Evolutionary conservation across 2,888 invertebrate genomes (phyloP), one percentile per base, ranked within the genome.

Genomic region (Leucophenga maculata): DNA sequence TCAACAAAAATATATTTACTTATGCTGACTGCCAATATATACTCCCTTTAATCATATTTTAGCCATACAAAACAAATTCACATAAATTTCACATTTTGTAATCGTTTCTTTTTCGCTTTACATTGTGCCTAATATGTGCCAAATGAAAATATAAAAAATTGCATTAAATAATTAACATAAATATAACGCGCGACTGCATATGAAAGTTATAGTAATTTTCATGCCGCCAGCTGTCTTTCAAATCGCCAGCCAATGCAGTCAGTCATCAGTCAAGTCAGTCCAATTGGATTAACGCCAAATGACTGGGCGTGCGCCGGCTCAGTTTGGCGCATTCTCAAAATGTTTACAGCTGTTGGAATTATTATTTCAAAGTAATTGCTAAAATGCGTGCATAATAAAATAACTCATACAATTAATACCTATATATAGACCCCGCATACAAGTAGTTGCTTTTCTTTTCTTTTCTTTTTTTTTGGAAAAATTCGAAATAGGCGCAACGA

Each of bases 121-220:
- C 26, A 26, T 55, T 55, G 31, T 22, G 26, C 26, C 22, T 26
- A 48, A 64, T 64, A 64, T 64, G 48, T 64, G 62, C 62, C 62
- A 64, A 64, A 48, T 46, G 8, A 39, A 39, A 39, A 6, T 11
- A 39, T 39, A 39, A 60, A 60, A 32, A 60, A 60, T 39, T 64
- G 9, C 62, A 64, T 64, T 64, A 64, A 64, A 64, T 75, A 77
- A 82, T 83, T 80, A 80, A 78, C 82, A 83, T 78, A 80, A 80
- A 82, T 82, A 83, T 78, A 82, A 73, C 79, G 78, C 79, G 70
- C 72, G 77, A 82, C 67, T 82, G 80, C 81, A 78, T 79, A 82
- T 72, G 81, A 79, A 79, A 80, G 81, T 80, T 72, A 73, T 20
- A 22, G 31, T 44, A 3, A 39, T 39, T 39, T 39, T 39, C 39